These are phyloP conservation scores for Campaea margaritaria DNA, from an alignment of 2,888 invertebrate genomes.

Conservation along the genomic window DNA sequence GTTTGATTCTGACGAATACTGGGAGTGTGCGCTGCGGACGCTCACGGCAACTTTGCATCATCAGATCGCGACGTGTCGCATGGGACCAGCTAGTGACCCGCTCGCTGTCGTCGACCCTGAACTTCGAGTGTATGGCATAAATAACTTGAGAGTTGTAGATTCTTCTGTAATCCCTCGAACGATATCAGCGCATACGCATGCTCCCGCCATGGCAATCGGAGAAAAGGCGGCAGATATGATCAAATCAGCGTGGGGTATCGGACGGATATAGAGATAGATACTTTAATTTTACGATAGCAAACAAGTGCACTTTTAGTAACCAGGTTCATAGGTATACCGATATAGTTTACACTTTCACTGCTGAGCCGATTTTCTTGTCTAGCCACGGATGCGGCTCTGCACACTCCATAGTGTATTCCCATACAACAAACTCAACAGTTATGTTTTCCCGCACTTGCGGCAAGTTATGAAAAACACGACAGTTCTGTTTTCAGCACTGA, in stretches of 20 bases:
- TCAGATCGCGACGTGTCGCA: slow-evolving; percentile 88
- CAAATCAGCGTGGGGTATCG: slow-evolving; percentile 72
- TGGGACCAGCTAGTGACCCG: slow-evolving; percentile 87
- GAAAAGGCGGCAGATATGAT: slow-evolving; percentile 90
- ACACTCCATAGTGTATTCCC: too few species aligned
- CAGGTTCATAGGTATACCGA: too few species aligned
- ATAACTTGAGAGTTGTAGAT: slow-evolving; percentile 87
- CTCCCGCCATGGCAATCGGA: slow-evolving; percentile 89
- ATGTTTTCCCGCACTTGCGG: too few species aligned
- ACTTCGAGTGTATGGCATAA: slow-evolving; percentile 86
- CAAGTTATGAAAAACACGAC: too few species aligned
- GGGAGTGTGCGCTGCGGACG: slow-evolving; percentile 88
- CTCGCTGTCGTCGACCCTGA: slow-evolving; percentile 87
- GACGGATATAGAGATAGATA: slow-evolving; percentile 3
- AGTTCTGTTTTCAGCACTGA: too few species aligned
- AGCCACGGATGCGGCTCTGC: too few species aligned
- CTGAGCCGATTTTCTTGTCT: too few species aligned
- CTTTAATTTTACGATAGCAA: not conserved
- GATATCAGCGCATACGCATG: slow-evolving; percentile 88
- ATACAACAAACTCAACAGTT: too few species aligned
- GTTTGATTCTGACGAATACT: slow-evolving; percentile 87
- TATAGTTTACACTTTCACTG: too few species aligned
- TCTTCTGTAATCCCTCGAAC: slow-evolving; percentile 88
- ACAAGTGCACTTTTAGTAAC: too few species aligned
- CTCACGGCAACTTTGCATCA: slow-evolving; percentile 87